phyloP scores from a whole-genome alignment of 2,797 vertebrate species.

The Gastrophryne carolinensis region DNA sequence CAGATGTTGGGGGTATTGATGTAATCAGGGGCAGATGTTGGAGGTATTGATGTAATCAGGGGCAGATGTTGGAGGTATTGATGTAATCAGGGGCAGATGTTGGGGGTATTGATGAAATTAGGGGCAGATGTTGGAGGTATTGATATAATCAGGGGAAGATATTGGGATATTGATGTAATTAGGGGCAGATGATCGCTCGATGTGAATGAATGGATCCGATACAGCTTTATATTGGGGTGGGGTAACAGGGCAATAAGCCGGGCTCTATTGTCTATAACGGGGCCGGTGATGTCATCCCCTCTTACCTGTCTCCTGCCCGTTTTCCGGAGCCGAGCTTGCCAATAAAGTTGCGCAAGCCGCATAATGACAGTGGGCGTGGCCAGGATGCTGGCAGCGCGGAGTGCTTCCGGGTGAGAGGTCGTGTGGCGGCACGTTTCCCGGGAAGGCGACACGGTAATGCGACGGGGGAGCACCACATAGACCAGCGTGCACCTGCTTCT shows the following conservation, averaged over 20 bases:
- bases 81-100: background rate
- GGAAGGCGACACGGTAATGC: conserved; percentile 1
- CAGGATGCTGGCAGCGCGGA: background rate
- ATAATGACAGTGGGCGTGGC: background rate
- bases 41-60: background rate
- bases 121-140: background rate
- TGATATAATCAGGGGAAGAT: background rate
- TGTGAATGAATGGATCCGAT: too few relatives aligned
- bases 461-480: too few relatives aligned
- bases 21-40: background rate
- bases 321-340: too few relatives aligned
- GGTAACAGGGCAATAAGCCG: background rate
- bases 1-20: too few relatives aligned
- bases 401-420: background rate
- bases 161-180: background rate
- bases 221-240: too few relatives aligned
- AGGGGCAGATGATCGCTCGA: too few relatives aligned
- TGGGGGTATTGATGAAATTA: too few relatives aligned
- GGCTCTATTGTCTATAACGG: background rate
- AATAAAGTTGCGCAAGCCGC: background rate
- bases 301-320: background rate
- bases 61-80: too few relatives aligned
- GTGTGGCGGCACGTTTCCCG: background rate
- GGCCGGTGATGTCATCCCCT: background rate
- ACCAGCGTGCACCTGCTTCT: too few relatives aligned